Percentiles rank a stretch among this genome's conserved stretches.
Conservation (phyloP, 2,888 invertebrate species). For the Hymenopus coronatus region DNA sequence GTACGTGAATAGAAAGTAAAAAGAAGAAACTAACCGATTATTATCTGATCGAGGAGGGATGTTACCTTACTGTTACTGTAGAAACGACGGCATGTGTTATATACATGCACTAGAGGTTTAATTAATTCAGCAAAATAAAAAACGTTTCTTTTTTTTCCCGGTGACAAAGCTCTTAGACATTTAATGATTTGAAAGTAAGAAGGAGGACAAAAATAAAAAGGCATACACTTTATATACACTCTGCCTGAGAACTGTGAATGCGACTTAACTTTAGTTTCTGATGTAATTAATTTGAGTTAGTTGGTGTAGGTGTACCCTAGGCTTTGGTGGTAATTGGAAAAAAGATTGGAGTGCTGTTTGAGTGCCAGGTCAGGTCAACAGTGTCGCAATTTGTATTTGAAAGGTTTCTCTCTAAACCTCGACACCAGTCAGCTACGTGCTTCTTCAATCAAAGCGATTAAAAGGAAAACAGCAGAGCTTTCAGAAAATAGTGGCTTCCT, state of each 20-base stretch:
- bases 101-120: background rate
- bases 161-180: background rate
- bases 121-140: background rate
- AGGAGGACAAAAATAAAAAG: background rate
- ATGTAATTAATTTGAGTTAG: background rate
- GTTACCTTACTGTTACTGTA: no score
- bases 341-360: background rate
- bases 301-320: slow-evolving; percentile 4
- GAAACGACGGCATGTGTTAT: no score
- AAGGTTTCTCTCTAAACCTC: background rate
- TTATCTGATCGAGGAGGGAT: no score
- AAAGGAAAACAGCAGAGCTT: background rate
- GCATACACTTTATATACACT: background rate
- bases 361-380: slow-evolving; percentile 1
- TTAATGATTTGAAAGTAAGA: background rate
- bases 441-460: background rate
- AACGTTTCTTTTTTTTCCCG: background rate
- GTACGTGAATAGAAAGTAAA: no score
- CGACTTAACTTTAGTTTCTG: background rate
- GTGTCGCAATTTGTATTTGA: slow-evolving; percentile 5
- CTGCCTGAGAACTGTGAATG: background rate
- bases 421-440: background rate
- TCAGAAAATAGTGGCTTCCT: background rate
- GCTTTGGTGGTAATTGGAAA: slow-evolving; percentile 12
- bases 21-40: no score